phyloP scores from a whole-genome alignment of 2,797 vertebrate species.

The Acanthurus lineatus region DNA sequence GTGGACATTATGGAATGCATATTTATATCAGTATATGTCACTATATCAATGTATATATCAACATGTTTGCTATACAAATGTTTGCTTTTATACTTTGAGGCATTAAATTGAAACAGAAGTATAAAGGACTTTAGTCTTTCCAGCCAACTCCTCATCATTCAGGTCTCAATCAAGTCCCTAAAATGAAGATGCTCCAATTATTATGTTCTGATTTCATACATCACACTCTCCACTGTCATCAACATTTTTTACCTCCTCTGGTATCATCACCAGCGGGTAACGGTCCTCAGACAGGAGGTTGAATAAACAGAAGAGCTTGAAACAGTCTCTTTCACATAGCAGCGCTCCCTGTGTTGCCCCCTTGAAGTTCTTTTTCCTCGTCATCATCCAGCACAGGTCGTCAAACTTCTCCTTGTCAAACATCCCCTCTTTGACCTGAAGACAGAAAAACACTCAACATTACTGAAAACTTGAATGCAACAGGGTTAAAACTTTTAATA shows the following conservation, averaged over 20 bases:
- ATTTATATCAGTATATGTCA: neutral
- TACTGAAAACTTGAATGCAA: neutral
- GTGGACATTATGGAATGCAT: neutral
- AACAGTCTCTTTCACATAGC: slow-evolving; percentile 82
- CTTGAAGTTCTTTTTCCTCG: slow-evolving; percentile 86
- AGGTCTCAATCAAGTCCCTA: neutral
- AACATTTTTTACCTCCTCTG: slow-evolving; percentile 80
- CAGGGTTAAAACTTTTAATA: neutral
- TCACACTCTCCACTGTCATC: neutral
- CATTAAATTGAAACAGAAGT: neutral
- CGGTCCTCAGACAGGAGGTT: slow-evolving; percentile 88
- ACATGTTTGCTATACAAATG: neutral
- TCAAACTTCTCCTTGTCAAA: slow-evolving; percentile 89
- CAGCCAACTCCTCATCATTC: too few relatives aligned
- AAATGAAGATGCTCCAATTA: neutral
- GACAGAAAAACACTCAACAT: neutral
- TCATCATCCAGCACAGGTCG: slow-evolving; percentile 89
- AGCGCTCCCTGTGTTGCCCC: slow-evolving; percentile 50
- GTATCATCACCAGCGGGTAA: slow-evolving; percentile 87
- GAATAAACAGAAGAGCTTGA: slow-evolving; percentile 89
- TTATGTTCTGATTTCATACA: neutral
- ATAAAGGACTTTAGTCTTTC: neutral
- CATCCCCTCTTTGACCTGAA: slow-evolving; percentile 85
- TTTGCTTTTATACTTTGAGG: neutral
- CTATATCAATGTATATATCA: neutral